phyloP scores from a whole-genome alignment of 1,140 invertebrate species.

The Hetaerina americana region DNA sequence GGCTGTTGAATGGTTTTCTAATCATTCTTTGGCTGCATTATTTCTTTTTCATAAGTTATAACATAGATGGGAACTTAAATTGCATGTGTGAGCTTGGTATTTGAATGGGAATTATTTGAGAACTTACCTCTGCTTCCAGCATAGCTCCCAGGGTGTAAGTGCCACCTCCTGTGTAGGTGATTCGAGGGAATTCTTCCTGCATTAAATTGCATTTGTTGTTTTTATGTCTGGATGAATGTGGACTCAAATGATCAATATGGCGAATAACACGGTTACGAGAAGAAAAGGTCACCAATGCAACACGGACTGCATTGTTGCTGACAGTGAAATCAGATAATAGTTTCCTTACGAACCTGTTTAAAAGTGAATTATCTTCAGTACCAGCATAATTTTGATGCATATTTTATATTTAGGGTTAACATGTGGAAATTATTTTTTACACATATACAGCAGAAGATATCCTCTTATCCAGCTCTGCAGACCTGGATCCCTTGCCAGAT shows the following conservation, averaged over 20 bases:
- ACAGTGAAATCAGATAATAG: conserved; percentile 56
- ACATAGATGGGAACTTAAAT: too few species aligned
- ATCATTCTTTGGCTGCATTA: too few species aligned
- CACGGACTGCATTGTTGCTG: conserved; percentile 43
- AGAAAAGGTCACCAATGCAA: conserved; percentile 53
- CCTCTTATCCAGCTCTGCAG: too few species aligned
- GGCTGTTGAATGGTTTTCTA: too few species aligned
- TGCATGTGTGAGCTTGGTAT: too few species aligned
- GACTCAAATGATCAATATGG: conserved; percentile 13
- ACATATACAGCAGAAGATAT: background rate
- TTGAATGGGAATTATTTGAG: conserved; percentile 44
- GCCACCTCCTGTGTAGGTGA: conserved; percentile 49
- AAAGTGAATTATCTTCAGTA: background rate
- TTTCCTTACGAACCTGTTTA: conserved; percentile 50
- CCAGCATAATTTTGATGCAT: background rate
- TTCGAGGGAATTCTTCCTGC: conserved; percentile 42
- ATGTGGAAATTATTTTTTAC: background rate
- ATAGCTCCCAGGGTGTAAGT: conserved; percentile 56
- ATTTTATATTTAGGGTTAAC: background rate
- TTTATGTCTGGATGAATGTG: conserved; percentile 6
- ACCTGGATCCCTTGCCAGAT: too few species aligned
- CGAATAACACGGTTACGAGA: conserved; percentile 39
- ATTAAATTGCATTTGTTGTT: conserved; percentile 51
- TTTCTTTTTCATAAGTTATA: too few species aligned
- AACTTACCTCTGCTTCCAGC: conserved; percentile 42